A percentile compares a stretch with the other conserved stretches of the same genome.
phyloP scores from a whole-genome alignment of 1,140 invertebrate species.

The Leguminivora glycinivorella region DNA sequence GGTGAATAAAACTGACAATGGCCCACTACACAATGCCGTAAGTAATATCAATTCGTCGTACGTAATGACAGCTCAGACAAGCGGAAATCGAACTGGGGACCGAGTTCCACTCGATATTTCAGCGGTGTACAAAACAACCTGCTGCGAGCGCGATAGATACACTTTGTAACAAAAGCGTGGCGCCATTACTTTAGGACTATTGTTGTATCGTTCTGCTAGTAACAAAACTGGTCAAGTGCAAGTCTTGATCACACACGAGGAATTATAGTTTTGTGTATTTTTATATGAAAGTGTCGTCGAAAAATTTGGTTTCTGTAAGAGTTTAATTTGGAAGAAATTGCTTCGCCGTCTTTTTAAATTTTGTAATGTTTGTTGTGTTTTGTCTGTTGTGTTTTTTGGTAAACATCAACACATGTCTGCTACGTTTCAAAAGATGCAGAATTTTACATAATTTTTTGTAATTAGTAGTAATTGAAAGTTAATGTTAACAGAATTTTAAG shows the following conservation, averaged over 20 bases:
- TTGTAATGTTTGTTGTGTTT: too few relatives aligned
- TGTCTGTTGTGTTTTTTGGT: too few relatives aligned
- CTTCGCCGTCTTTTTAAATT: too few relatives aligned
- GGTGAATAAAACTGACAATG: conserved; percentile 40
- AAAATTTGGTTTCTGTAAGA: too few relatives aligned
- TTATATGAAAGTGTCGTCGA: too few relatives aligned
- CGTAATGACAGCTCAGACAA: conserved; percentile 28
- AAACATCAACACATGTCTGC: too few relatives aligned
- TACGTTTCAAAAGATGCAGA: too few relatives aligned
- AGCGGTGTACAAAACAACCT: conserved; percentile 58
- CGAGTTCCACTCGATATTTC: conserved; percentile 61
- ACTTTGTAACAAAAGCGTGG: conserved; percentile 25
- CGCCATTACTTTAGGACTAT: conserved; percentile 17
- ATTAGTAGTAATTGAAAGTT: too few relatives aligned
- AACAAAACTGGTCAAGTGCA: conserved; percentile 18
- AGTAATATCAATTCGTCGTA: conserved; percentile 27
- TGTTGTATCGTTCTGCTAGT: conserved; percentile 27
- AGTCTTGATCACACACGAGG: neutral
- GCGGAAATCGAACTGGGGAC: conserved; percentile 26
- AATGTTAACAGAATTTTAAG: too few relatives aligned
- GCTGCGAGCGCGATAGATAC: conserved; percentile 57
- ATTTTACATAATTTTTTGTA: too few relatives aligned
- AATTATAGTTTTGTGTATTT: neutral
- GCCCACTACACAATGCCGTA: conserved; percentile 47
- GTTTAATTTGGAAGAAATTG: too few relatives aligned